These are phyloP conservation scores for Chaenogobius annularis DNA, from an alignment of 2,113 vertebrate species.

Conservation along the genomic window DNA sequence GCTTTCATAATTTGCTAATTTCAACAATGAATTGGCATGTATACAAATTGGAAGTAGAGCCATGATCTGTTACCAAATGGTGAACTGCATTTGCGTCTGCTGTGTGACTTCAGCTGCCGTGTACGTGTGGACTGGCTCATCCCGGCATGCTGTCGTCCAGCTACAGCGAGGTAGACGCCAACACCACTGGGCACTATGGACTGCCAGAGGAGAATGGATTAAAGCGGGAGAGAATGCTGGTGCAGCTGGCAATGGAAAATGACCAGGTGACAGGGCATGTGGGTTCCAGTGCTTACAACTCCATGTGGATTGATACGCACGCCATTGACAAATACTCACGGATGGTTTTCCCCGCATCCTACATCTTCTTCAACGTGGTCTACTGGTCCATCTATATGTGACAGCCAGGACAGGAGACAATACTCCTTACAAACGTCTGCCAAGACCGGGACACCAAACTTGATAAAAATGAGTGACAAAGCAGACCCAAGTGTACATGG, in stretches of 20 bases:
- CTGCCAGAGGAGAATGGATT: constrained; percentile 77
- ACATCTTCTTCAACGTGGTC: constrained; percentile 91
- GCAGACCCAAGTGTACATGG: neutral
- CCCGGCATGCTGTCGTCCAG: constrained; percentile 79
- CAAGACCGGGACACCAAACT: neutral
- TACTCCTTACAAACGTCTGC: neutral
- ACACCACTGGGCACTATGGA: constrained; percentile 79
- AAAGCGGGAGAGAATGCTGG: constrained; percentile 83
- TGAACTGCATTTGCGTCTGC: neutral
- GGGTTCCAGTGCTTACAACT: constrained; percentile 78
- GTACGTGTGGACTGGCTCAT: constrained; percentile 81
- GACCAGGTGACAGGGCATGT: constrained; percentile 78
- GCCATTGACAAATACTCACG: constrained; percentile 93
- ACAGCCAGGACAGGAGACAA: constrained; percentile 5
- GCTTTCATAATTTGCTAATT: too few relatives aligned
- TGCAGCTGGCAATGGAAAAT: constrained; percentile 79
- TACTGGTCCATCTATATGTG: constrained; percentile 95
- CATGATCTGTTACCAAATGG: neutral
- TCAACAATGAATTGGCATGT: too few relatives aligned
- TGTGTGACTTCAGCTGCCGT: constrained; percentile 77
- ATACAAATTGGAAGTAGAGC: neutral
- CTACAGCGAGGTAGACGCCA: constrained; percentile 84
- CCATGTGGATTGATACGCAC: constrained; percentile 88
- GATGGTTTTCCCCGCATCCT: constrained; percentile 88
- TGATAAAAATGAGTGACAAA: neutral